Base-by-base conservation (phyloP, 2,113 vertebrate genomes). In the Cyprinodon variegatus region DNA sequence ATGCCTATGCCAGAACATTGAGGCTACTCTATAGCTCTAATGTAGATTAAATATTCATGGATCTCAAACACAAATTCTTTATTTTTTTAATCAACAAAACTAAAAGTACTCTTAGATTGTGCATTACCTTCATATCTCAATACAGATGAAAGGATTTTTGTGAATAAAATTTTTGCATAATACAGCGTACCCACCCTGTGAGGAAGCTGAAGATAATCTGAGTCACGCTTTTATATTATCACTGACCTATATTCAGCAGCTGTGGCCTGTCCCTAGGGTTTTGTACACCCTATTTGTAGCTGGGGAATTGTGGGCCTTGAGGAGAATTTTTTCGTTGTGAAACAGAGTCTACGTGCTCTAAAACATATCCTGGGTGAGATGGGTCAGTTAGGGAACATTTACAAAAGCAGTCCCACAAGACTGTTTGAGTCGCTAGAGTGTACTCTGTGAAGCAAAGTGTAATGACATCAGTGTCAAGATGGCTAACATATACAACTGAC, bases 211-310 rank as follows among this genome's bases (percentile, higher is more conserved):
- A 77, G 70, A 76, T 78, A 69, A 74, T 74, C 74, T 78, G 72
- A 83, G 46, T 88, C 84, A 84, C 3, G 11, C 77, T 72, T 79
- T 83, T 11, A 83, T 90, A 74, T 86, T 71, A 85, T 86, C 69
- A 61, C 86, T 85, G 88, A 87, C 84, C 88, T 76, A 88, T 64
- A 91, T 89, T 79, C 61, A 82, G 78, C 86, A 87, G 84, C 87
- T 87, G 84, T 38, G 68, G 78, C 68, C 45, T 41, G 74, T 86
- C 75, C 74, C 60, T 70, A 17, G 53, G 53, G 70, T 76, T 79
- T 68, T 50, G 62, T 64, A 74, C 68, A 67, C 66, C 62, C 64
- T 61, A 70, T 53, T 81, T 59, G 68, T 41, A 45, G 65, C 82
- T 53, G 67, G 81, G 84, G 86, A 86, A 70, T 70, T 62, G 37